Percentiles rank a stretch among this genome's conserved stretches.
Conservation (phyloP, 2,113 vertebrate genomes). For the Rousettus leschenaultii region DNA sequence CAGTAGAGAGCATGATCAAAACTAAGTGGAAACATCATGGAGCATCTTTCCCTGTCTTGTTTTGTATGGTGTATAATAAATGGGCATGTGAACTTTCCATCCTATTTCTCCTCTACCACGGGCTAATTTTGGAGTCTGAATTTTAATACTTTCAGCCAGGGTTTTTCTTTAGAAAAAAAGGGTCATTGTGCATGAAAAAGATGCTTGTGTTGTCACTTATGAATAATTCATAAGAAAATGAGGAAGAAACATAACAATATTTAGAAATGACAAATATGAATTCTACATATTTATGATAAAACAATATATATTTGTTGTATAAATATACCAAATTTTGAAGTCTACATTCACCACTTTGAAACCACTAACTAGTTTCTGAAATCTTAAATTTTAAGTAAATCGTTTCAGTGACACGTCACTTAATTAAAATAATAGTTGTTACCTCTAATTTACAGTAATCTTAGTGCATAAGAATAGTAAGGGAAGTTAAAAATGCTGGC, state of each 20-base stretch:
- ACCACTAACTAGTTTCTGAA: background rate
- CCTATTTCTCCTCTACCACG: background rate
- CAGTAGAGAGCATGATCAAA: background rate
- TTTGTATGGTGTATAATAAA: background rate
- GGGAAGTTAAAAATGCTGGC: background rate
- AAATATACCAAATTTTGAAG: background rate
- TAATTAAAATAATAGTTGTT: background rate
- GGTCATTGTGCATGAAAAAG: background rate
- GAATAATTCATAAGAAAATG: background rate
- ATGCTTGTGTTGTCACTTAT: background rate
- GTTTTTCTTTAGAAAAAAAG: slow-evolving; percentile 28
- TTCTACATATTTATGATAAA: background rate
- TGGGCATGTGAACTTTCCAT: background rate
- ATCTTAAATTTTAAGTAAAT: background rate
- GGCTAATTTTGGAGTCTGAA: slow-evolving; percentile 27
- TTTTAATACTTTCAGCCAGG: background rate
- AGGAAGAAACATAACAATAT: background rate
- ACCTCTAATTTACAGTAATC: background rate
- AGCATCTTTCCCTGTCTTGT: background rate
- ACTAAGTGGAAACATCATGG: background rate
- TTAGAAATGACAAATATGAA: background rate
- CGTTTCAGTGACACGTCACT: background rate
- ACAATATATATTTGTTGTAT: background rate
- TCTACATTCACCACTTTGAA: background rate
- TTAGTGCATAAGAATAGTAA: background rate